Evolutionary conservation across 2,113 vertebrate genomes (phyloP), one percentile per base, ranked within the genome.

Genomic region (Xerus inauris): DNA sequence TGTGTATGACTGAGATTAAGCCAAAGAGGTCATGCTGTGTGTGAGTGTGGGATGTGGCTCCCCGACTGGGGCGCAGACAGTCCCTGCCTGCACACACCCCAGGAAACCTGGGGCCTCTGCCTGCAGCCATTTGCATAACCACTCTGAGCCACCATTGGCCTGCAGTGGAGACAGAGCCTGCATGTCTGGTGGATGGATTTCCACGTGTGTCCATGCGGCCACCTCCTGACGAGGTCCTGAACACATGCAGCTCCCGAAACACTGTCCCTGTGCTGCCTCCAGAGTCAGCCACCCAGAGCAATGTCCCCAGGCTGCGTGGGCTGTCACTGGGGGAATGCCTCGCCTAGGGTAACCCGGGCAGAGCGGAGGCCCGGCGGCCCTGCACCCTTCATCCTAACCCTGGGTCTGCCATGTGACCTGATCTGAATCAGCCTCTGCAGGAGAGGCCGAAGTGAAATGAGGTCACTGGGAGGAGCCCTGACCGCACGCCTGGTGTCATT

Each of bases 101-200:
- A 54, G 79, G 30, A 54, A 62, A 6, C 1, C 0, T 2, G 19
- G 0, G 0, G 54, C 38, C 6, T 8, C 1, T n/a, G 51, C 28
- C 13, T 40, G 82, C 69, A 45, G 20, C 20, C 40, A 8, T 35
- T 16, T 49, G 5, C 2, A 40, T 40, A 76, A 17, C 35, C 6
- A 4, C 19, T 45, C 1, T 51, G 81, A 8, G 35, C 16, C 40
- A 16, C 28, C 24, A 28, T 0, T 11, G 45, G 28, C 13, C 14
- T 6, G 19, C 11, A 80, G 24, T 7, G 65, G 13, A 57, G 40
- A 65, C 26, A 6, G 9, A 5, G 8, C 4, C 2, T 10, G 69
- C 3, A 14, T 6, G 40, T 8, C 14, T 4, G 59, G 1, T 6
- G 1, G 7, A 10, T 4, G 35, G 59, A 3, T 17, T 64, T 24